Evolutionary conservation across 2,113 vertebrate species (phyloP).

Genomic region (Rhadina sibilatrix): DNA sequence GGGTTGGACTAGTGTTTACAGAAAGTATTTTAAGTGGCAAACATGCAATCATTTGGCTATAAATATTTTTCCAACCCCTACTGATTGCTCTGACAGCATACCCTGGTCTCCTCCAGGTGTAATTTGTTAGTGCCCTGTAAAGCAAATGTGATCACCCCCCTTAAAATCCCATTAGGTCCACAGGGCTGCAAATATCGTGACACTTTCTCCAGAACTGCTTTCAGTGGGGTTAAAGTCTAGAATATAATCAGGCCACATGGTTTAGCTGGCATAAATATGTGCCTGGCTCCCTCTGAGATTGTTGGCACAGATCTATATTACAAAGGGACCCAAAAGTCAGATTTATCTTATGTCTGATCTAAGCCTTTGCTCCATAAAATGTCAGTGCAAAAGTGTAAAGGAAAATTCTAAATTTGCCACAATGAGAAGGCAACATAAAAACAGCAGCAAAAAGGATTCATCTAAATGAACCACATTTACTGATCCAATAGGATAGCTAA

Average conservation of each 20-base stretch:
- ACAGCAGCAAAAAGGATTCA: background rate
- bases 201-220: background rate
- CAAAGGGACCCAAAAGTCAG: background rate
- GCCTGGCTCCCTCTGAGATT: background rate
- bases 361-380: background rate
- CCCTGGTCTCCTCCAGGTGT: background rate
- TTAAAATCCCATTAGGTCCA: background rate
- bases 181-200: rapidly evolving
- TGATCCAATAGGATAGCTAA: background rate
- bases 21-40: background rate
- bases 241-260: background rate
- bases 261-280: background rate
- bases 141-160: background rate
- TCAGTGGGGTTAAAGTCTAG: background rate
- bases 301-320: background rate
- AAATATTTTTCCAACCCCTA: background rate
- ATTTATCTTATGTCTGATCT: background rate
- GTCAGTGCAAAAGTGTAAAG: background rate
- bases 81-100: background rate
- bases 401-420: background rate
- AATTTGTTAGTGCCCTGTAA: background rate
- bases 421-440: background rate
- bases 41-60: background rate
- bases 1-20: background rate
- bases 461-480: background rate